phyloP scores from a whole-genome alignment of 2,888 invertebrate genomes.

The Ectemnius lituratus region DNA sequence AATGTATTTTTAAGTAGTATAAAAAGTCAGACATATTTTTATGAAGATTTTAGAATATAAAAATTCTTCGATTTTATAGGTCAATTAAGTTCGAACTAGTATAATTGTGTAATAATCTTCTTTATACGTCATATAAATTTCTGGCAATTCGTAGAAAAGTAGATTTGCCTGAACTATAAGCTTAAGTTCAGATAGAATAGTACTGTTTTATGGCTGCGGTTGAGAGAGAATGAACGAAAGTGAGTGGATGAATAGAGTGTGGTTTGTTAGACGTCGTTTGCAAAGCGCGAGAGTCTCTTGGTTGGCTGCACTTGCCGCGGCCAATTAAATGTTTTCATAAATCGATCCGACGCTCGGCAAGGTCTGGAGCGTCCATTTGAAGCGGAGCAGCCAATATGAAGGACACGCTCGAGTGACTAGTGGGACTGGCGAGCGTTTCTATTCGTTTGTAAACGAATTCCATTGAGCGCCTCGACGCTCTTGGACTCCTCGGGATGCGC shows the following conservation, averaged over 20 bases:
- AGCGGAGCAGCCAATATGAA: background rate
- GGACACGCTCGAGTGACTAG: slow-evolving; percentile 27
- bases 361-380: slow-evolving; percentile 15
- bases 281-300: background rate
- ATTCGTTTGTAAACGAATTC: slow-evolving; percentile 53
- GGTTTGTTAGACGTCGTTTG: background rate
- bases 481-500: slow-evolving; percentile 1
- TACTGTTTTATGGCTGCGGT: too few relatives aligned
- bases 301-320: background rate
- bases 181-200: too few relatives aligned
- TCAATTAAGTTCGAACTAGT: too few relatives aligned
- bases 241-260: background rate
- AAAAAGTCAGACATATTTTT: background rate
- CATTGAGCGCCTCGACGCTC: slow-evolving; percentile 40
- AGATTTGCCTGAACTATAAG: too few relatives aligned
- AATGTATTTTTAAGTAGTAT: background rate
- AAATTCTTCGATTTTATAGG: too few relatives aligned
- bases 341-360: slow-evolving; percentile 34
- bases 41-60: too few relatives aligned
- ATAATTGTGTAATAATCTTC: too few relatives aligned
- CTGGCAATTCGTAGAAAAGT: too few relatives aligned
- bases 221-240: background rate
- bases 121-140: too few relatives aligned
- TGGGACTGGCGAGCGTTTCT: slow-evolving; percentile 25
- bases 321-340: slow-evolving; percentile 45